These are phyloP conservation scores for Cosmorhoe ocellata DNA, from an alignment of 2,888 invertebrate genomes.

Conservation along the genomic window DNA sequence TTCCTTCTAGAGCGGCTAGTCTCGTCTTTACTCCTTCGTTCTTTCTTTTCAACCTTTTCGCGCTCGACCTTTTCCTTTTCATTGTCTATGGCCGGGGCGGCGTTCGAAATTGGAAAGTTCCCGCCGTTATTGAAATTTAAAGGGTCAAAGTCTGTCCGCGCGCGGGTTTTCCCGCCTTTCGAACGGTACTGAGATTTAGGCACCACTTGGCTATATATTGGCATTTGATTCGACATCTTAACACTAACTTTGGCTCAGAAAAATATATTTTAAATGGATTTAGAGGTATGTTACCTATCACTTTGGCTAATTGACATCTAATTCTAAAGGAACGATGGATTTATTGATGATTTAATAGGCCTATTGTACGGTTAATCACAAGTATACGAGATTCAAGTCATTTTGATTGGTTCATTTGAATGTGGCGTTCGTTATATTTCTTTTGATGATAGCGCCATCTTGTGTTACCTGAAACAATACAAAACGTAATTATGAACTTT, in stretches of 20 bases:
- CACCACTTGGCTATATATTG: conserved; percentile 78
- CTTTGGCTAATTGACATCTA: conserved; percentile 74
- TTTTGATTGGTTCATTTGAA: conserved; percentile 5
- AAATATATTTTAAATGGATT: conserved; percentile 40
- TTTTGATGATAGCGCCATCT: conserved; percentile 30
- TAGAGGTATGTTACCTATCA: conserved; percentile 34
- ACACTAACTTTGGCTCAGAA: conserved; percentile 69
- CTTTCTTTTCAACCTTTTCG: conserved; percentile 49
- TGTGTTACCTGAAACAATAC: conserved; percentile 42
- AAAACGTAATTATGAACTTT: conserved; percentile 1
- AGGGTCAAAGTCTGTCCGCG: conserved; percentile 81
- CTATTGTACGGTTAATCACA: conserved; percentile 53
- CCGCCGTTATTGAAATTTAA: conserved; percentile 84
- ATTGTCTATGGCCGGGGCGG: conserved; percentile 45
- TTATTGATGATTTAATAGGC: conserved; percentile 45
- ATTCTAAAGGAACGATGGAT: conserved; percentile 67
- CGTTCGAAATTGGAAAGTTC: conserved; percentile 58
- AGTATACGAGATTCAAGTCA: conserved; percentile 18
- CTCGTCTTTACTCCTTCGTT: conserved; percentile 50
- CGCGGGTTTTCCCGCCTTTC: conserved; percentile 48
- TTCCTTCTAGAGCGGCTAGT: conserved; percentile 48
- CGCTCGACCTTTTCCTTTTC: conserved; percentile 52
- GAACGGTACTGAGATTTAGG: conserved; percentile 69
- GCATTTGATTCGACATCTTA: conserved; percentile 74
- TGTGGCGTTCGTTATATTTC: conserved; percentile 8